A percentile compares a stretch with the other conserved stretches of the same genome.
Evolutionary conservation across 2,797 vertebrate species (phyloP).

Genomic region (Ctenopoma kingsleyae): DNA sequence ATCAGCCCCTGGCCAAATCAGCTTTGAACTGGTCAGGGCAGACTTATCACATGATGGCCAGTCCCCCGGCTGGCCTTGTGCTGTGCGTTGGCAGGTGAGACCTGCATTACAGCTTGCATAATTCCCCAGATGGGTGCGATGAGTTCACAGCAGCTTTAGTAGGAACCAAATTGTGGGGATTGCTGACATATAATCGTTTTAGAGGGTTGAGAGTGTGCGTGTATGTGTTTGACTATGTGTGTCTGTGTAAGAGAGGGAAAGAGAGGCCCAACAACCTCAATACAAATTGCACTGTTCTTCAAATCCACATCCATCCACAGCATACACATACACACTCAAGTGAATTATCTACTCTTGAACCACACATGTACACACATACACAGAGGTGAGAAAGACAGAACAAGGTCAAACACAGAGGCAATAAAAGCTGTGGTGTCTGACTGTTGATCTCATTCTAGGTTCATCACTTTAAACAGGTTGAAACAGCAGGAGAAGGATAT

Average conservation of each 20-base stretch:
- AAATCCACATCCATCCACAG: slow-evolving; percentile 33
- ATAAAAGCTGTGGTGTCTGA: slow-evolving; percentile 73
- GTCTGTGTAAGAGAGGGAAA: slow-evolving; percentile 25
- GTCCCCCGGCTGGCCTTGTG: slow-evolving; percentile 64
- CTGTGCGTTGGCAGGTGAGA: slow-evolving; percentile 82
- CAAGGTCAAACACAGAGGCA: slow-evolving; percentile 80
- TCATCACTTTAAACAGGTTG: slow-evolving; percentile 82
- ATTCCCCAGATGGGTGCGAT: slow-evolving; percentile 86
- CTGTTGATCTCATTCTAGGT: slow-evolving; percentile 76
- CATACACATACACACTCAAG: slow-evolving; percentile 38
- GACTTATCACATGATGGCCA: slow-evolving; percentile 85
- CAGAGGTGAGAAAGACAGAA: slow-evolving; percentile 80
- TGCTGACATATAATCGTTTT: slow-evolving; percentile 88
- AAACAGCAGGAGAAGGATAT: slow-evolving; percentile 77
- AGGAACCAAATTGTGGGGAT: slow-evolving; percentile 81
- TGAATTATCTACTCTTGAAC: slow-evolving; percentile 44
- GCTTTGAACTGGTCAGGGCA: slow-evolving; percentile 85
- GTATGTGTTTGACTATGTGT: not conserved
- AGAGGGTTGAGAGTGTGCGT: slow-evolving; percentile 60
- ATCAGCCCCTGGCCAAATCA: slow-evolving; percentile 80
- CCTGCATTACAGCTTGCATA: slow-evolving; percentile 81
- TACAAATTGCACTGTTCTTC: slow-evolving; percentile 62
- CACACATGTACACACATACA: slow-evolving; percentile 22
- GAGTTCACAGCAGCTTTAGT: slow-evolving; percentile 84
- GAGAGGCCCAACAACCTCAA: slow-evolving; percentile 56